Conservation (phyloP, 2,113 vertebrate species). For the Eulemur macaco region DNA sequence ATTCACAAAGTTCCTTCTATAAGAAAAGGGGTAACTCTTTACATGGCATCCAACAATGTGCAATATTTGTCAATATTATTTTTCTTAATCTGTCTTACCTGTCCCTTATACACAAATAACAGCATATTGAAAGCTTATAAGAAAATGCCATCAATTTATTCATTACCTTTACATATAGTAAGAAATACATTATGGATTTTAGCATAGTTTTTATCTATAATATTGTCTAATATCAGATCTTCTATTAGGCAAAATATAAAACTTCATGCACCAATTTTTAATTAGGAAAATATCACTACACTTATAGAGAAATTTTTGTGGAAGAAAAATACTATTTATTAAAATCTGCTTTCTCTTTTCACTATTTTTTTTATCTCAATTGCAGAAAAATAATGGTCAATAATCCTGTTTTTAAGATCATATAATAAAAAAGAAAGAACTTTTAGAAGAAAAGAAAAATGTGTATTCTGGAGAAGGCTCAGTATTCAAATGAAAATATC, state of each 20-base stretch:
- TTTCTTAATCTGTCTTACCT: not conserved
- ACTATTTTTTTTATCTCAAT: not conserved
- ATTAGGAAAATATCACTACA: not conserved
- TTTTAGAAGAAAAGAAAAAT: not conserved
- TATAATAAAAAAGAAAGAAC: not conserved
- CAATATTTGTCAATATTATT: not conserved
- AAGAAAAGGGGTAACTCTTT: not conserved
- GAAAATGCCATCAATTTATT: not conserved
- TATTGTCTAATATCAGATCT: not conserved
- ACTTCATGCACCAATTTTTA: not conserved
- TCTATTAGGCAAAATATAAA: not conserved
- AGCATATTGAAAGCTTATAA: not conserved
- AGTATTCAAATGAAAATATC: slow-evolving; percentile 33
- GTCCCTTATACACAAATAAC: not conserved
- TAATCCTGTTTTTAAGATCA: not conserved
- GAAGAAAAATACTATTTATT: not conserved
- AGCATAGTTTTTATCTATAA: not conserved
- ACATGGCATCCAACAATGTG: not conserved
- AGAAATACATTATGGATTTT: not conserved
- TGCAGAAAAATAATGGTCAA: not conserved
- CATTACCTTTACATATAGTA: not conserved
- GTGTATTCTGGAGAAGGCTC: not conserved
- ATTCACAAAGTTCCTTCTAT: not conserved
- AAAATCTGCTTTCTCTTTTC: not conserved
- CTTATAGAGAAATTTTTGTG: not conserved